Conservation (phyloP, 2,797 vertebrate species). For the Tokudaia tokunoshimensis region DNA sequence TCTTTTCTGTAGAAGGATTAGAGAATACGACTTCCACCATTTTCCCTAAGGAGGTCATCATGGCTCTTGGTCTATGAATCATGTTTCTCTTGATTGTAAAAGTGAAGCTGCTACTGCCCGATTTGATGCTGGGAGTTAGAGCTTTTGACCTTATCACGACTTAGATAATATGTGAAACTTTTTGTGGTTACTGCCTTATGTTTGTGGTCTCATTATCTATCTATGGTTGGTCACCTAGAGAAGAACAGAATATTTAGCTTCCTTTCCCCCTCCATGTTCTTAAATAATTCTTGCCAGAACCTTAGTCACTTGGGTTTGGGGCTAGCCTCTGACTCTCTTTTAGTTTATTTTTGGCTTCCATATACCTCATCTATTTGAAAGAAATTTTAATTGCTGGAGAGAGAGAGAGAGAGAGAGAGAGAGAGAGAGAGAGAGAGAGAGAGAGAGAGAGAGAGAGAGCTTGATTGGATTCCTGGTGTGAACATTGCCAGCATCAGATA, state of each 20-base stretch:
- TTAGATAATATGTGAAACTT: conserved; percentile 31
- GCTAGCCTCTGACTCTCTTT: conserved; percentile 53
- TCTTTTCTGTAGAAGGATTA: neutral
- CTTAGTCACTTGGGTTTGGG: conserved; percentile 59
- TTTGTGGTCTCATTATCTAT: conserved; percentile 60
- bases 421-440: neutral
- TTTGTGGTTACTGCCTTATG: conserved; percentile 59
- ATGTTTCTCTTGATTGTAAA: conserved; percentile 59
- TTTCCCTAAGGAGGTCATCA: conserved; percentile 10
- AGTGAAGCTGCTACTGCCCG: neutral
- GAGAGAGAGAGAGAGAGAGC: neutral
- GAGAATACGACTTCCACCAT: neutral
- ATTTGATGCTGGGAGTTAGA: conserved; percentile 4
- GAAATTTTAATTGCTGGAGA: neutral
- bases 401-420: neutral
- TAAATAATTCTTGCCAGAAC: conserved; percentile 72
- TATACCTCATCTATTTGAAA: conserved; percentile 69
- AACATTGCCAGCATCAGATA: neutral
- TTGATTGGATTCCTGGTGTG: neutral
- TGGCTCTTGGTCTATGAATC: neutral
- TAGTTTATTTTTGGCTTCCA: conserved; percentile 76
- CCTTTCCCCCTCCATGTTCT: neutral
- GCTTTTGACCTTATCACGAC: conserved; percentile 52
- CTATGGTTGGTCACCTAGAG: conserved; percentile 44
- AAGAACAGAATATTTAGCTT: conserved; percentile 51